A percentile compares a stretch with the other conserved stretches of the same genome.
phyloP scores from a whole-genome alignment of 2,888 invertebrate genomes.

The Sinohyriopsis cumingii region DNA sequence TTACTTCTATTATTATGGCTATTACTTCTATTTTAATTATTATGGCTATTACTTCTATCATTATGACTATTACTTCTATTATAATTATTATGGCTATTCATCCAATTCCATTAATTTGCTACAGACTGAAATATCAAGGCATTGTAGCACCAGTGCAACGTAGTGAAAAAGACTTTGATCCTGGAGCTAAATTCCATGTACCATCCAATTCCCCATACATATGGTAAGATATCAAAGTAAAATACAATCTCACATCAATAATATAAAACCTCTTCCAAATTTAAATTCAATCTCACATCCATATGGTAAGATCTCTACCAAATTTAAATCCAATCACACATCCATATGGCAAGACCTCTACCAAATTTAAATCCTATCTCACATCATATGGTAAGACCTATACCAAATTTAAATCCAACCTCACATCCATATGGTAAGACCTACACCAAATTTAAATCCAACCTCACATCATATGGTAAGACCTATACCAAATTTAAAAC shows the following conservation, averaged over 20 bases:
- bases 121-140: conserved; percentile 67
- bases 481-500: too few species aligned
- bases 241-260: not conserved
- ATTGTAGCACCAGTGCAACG: conserved; percentile 60
- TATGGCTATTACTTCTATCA: too few species aligned
- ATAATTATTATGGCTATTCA: not conserved
- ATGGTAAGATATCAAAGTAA: conserved; percentile 40
- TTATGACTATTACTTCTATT: too few species aligned
- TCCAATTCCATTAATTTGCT: not conserved
- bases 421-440: not conserved
- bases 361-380: not conserved
- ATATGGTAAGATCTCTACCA: not conserved
- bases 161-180: conserved; percentile 62
- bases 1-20: too few species aligned
- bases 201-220: conserved; percentile 58
- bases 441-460: not conserved
- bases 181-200: conserved; percentile 66
- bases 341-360: not conserved
- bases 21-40: too few species aligned
- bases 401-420: not conserved
- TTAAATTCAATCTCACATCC: not conserved
- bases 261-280: not conserved
- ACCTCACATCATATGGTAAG: too few species aligned
- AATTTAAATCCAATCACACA: not conserved
- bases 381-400: not conserved